Evolutionary conservation across 2,888 invertebrate genomes (phyloP).

Genomic region (Rosalia funebris): DNA sequence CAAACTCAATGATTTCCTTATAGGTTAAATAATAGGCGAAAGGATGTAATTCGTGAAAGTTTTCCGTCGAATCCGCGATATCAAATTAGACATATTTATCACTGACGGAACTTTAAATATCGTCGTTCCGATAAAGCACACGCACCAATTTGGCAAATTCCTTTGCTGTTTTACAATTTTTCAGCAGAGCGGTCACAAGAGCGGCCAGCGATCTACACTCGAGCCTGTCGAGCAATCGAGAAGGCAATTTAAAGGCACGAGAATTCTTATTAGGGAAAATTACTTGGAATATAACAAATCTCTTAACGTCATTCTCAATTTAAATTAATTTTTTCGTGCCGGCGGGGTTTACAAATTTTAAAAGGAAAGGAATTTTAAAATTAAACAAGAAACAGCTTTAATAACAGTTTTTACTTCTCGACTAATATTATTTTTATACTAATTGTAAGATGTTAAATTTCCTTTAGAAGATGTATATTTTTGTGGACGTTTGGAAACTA

Average conservation of each 20-base stretch:
- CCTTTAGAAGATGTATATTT: too few relatives aligned
- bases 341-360: neutral
- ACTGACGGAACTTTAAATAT: conserved; percentile 14
- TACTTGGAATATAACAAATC: conserved; percentile 27
- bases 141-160: conserved; percentile 28
- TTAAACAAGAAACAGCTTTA: neutral
- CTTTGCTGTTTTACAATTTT: conserved; percentile 31
- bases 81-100: conserved; percentile 21
- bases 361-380: conserved; percentile 1
- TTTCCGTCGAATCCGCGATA: conserved; percentile 4
- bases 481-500: too few relatives aligned
- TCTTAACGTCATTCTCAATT: conserved; percentile 24
- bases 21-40: conserved; percentile 9
- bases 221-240: conserved; percentile 24
- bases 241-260: conserved; percentile 30
- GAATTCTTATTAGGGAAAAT: conserved; percentile 34
- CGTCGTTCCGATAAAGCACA: conserved; percentile 18
- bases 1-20: conserved; percentile 12
- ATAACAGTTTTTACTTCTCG: too few relatives aligned
- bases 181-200: conserved; percentile 30
- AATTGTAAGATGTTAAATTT: too few relatives aligned
- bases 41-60: conserved; percentile 8
- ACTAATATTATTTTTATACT: too few relatives aligned
- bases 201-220: conserved; percentile 19
- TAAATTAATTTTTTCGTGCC: conserved; percentile 17